Base-by-base conservation (phyloP, 2,888 invertebrate species). In the Byasa hedistus region DNA sequence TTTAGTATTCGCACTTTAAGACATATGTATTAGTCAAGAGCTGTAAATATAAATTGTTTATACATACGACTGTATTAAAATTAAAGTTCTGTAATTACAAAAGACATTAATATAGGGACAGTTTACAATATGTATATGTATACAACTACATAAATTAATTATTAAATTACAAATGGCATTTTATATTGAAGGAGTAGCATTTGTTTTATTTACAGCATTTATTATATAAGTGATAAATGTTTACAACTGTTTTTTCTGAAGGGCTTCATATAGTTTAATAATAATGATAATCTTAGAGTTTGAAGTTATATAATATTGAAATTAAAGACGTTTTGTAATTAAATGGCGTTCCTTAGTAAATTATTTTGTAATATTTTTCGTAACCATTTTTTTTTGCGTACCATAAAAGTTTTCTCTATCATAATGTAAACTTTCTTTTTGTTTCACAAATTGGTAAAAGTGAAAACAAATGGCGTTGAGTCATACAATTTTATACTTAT, bases 11-110 rank as follows among this genome's bases (percentile, higher is more conserved):
- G 2, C 10, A 52, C 52, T 52, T 21, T 21, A 21, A 52, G 56
- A 27, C n/a, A 56, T 19, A 59, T 10, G 21, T 59, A 59, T 21
- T 1, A 23, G 22, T 59, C 19, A 44, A 59, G 23, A 59, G 48
- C 22, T 48, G 23, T 8, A 44, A 59, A 22, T 44, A 39, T 48
- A 59, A 59, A 59, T 59, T 48, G 21, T 59, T 59, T 48, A 17
- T 59, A 44, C n/a, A 17, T 19, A n/a, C 27, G 15, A 21, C 10
- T 48, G 23, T 3, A 22, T 15, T 15, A n/a, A 57, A 32, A 7
- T 39, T 36, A n/a, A 23, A 27, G 19, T n/a, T 59, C 44, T 48
- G 44, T 59, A 19, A 59, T 48, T 59, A 24, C 12, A 44, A 15
- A 17, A 44, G 44, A 44, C 4, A 44, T 44, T 15, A 44, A 17